Conservation (phyloP, 1,140 invertebrate species). For the Brachionus calyciflorus region DNA sequence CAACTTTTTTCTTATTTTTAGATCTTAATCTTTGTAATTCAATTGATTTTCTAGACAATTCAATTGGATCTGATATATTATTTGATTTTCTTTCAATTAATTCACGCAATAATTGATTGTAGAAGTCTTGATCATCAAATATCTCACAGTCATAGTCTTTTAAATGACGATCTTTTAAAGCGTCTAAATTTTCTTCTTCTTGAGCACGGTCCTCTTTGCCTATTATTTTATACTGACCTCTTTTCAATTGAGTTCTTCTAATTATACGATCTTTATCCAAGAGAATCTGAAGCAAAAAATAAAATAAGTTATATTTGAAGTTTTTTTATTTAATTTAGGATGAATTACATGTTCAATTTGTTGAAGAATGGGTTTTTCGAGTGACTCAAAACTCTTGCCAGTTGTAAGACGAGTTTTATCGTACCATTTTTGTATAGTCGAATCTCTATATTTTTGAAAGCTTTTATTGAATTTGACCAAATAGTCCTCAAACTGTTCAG, state of each 20-base stretch:
- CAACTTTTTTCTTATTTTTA: constrained; percentile 79
- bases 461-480: constrained; percentile 67
- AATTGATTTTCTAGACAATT: constrained; percentile 71
- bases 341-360: constrained; percentile 74
- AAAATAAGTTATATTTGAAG: neutral
- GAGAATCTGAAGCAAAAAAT: constrained; percentile 63
- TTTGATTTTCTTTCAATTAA: constrained; percentile 84
- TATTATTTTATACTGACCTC: constrained; percentile 72
- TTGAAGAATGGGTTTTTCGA: constrained; percentile 73
- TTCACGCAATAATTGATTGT: constrained; percentile 84
- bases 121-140: constrained; percentile 95
- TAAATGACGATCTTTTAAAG: constrained; percentile 51
- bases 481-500: constrained; percentile 66
- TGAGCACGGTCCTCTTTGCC: constrained; percentile 62
- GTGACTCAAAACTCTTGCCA: constrained; percentile 66
- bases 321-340: neutral
- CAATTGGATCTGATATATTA: constrained; percentile 71
- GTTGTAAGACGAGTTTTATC: constrained; percentile 75
- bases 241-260: constrained; percentile 74
- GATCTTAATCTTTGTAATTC: constrained; percentile 81
- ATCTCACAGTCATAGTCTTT: constrained; percentile 77
- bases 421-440: constrained; percentile 79
- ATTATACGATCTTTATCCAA: constrained; percentile 73
- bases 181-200: constrained; percentile 50
- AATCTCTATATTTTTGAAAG: constrained; percentile 69